These are phyloP conservation scores for Diorhabda carinulata DNA, from an alignment of 1,140 invertebrate genomes.

Conservation along the genomic window DNA sequence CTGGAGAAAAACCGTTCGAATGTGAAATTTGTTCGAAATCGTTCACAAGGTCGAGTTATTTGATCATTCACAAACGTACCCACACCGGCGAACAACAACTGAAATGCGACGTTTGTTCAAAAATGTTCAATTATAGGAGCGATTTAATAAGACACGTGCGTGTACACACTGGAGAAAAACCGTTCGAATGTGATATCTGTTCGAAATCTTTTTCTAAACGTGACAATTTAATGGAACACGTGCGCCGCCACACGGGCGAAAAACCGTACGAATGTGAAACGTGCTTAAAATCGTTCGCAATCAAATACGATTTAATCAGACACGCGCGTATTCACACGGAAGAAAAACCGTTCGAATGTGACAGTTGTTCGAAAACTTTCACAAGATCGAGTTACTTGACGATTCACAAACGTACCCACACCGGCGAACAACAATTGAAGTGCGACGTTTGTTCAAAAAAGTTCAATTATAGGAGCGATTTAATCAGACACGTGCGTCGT, in stretches of 20 bases:
- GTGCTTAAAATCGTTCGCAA: too few species aligned
- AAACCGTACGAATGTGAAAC: too few species aligned
- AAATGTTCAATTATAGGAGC: too few species aligned
- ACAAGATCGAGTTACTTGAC: background rate
- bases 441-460: slow-evolving; percentile 30
- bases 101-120: too few species aligned
- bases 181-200: slow-evolving; percentile 18
- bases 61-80: background rate
- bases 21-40: background rate
- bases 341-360: too few species aligned
- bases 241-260: too few species aligned
- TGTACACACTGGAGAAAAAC: slow-evolving; percentile 32
- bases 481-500: background rate
- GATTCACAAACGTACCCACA: slow-evolving; percentile 36
- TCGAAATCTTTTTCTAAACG: too few species aligned
- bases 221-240: too few species aligned
- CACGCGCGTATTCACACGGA: too few species aligned
- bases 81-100: background rate
- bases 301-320: too few species aligned
- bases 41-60: background rate
- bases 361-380: too few species aligned
- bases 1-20: slow-evolving; percentile 7
- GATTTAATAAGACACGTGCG: too few species aligned
- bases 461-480: slow-evolving; percentile 21
- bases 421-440: slow-evolving; percentile 26